These are phyloP conservation scores for Gobiocypris rarus DNA, from an alignment of 2,113 vertebrate species.

Conservation along the genomic window DNA sequence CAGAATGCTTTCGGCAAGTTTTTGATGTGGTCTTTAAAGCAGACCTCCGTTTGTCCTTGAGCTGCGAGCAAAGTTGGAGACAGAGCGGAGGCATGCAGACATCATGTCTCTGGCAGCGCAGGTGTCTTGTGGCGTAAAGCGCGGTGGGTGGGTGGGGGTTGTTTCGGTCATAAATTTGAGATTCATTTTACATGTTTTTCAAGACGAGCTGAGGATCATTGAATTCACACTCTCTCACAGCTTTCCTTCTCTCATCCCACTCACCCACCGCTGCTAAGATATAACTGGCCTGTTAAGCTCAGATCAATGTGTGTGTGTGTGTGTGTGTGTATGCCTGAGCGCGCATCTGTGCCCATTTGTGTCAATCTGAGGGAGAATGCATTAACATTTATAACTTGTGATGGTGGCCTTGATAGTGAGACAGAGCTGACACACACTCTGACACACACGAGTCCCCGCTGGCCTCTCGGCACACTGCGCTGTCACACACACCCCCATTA, in stretches of 20 bases:
- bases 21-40: constrained; percentile 32
- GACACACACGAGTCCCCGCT: constrained; percentile 52
- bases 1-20: neutral
- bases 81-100: constrained; percentile 9
- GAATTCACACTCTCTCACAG: constrained; percentile 14
- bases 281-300: constrained; percentile 41
- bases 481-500: constrained; percentile 55
- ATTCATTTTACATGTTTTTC: constrained; percentile 17
- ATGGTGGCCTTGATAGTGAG: constrained; percentile 61
- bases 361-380: constrained; percentile 58
- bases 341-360: constrained; percentile 22
- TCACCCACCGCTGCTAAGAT: constrained; percentile 38
- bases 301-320: constrained; percentile 50
- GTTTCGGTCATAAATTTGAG: constrained; percentile 12
- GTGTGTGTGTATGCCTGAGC: constrained; percentile 19
- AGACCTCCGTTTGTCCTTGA: constrained; percentile 38
- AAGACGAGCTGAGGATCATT: constrained; percentile 22
- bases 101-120: constrained; percentile 22
- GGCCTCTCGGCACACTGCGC: constrained; percentile 38
- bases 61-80: neutral
- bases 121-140: constrained; percentile 31
- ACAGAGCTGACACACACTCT: constrained; percentile 53
- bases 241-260: constrained; percentile 45
- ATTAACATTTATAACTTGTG: constrained; percentile 63
- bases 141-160: neutral